Conservation (phyloP, 2,113 vertebrate species). For the Xiphophorus maculatus region DNA sequence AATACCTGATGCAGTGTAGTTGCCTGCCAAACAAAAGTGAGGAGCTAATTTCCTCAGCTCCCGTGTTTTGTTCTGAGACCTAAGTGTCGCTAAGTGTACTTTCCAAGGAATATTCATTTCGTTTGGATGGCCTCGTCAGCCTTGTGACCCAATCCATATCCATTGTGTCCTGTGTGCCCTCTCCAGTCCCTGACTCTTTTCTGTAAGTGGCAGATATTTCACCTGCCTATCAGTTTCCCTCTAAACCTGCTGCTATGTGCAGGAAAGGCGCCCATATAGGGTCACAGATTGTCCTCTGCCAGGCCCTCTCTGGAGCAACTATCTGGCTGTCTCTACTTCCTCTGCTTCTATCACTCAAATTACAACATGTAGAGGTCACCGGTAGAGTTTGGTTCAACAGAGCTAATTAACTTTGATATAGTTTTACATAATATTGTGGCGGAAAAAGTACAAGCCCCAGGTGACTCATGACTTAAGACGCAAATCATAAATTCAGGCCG, state of each 20-base stretch:
- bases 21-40: conserved; percentile 57
- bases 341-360: conserved; percentile 70
- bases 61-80: conserved; percentile 70
- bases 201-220: conserved; percentile 82
- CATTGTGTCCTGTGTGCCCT: conserved; percentile 78
- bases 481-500: conserved; percentile 30
- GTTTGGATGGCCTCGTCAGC: conserved; percentile 80
- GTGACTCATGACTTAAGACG: conserved; percentile 41
- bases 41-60: conserved; percentile 65
- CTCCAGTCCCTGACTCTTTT: conserved; percentile 75
- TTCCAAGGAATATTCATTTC: conserved; percentile 82
- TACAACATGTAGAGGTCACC: conserved; percentile 69
- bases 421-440: conserved; percentile 50
- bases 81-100: conserved; percentile 77
- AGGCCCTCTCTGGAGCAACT: conserved; percentile 68
- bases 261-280: conserved; percentile 82
- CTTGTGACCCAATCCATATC: conserved; percentile 83
- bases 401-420: conserved; percentile 62
- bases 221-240: conserved; percentile 82
- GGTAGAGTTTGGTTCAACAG: conserved; percentile 56
- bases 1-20: conserved; percentile 41
- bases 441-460: conserved; percentile 34
- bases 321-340: conserved; percentile 60
- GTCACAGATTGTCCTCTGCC: conserved; percentile 78
- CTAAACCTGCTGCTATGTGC: conserved; percentile 81